Base-by-base conservation (phyloP, 2,113 vertebrate genomes). In the Polypterus senegalus region DNA sequence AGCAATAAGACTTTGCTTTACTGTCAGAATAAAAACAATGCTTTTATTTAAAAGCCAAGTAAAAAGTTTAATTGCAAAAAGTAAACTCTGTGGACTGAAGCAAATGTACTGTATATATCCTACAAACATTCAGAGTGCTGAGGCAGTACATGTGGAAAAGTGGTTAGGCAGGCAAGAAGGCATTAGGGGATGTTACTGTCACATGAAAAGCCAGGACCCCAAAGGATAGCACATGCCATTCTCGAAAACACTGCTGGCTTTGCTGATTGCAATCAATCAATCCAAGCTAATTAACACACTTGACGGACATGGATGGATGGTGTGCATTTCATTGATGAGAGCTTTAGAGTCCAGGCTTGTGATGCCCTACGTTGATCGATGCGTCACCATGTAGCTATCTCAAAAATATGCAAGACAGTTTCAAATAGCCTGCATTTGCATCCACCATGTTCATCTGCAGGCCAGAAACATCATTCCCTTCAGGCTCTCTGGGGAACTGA, bases 321-420 rank as follows among this genome's bases (percentile, higher is more conserved):
- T 79, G 77, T 81, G 73, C 78, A 83, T 82, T 82, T 85, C 74
- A 79, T 78, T 80, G 78, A 81, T 84, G 78, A 79, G 78, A 75
- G 71, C 73, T 81, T 78, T 69, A 71, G 71, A 76, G 74, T 69
- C 68, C 68, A 62, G 66, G 64, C 82, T 80, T 61, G 61, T 85
- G 79, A 83, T 80, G 76, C 73, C 64, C 67, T 74, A 73, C 69
- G 69, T 70, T 65, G 73, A 81, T 81, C 67, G 55, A 67, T 72
- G 73, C 70, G 73, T 83, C 81, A 86, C 75, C 76, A 73, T 66
- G 46, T 49, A 81, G 76, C 74, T 71, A 79, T 80, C 76, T 71
- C 65, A 69, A 66, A 66, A 69, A 73, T 67, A 76, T 65, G 65
- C 66, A 65, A 72, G 73, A 76, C 80, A 68, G 71, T 75, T 81